A percentile compares a stretch with the other conserved stretches of the same genome.
Evolutionary conservation across 1,140 invertebrate genomes (phyloP).

Genomic region (Drosophila asahinai): DNA sequence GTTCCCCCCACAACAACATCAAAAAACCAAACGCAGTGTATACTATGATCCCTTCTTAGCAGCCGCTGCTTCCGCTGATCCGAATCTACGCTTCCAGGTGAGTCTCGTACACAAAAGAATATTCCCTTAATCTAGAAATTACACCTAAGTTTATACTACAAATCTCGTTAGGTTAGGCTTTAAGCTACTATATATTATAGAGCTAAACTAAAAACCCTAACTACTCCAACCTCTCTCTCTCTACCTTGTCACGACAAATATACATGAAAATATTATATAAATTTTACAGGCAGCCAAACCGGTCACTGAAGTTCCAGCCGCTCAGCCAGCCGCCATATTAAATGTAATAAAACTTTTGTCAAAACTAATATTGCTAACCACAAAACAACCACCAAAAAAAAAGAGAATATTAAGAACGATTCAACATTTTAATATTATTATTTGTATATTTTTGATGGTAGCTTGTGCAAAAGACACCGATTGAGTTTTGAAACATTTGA

Average conservation of each 20-base stretch:
- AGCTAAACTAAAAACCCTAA: conserved; percentile 32
- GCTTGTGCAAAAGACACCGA: conserved; percentile 65
- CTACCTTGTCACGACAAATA: conserved; percentile 37
- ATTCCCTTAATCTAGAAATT: not conserved
- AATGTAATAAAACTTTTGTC: conserved; percentile 84
- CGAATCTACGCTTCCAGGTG: conserved; percentile 95
- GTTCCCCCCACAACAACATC: conserved; percentile 8
- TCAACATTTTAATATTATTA: conserved; percentile 41
- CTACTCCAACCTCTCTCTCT: not conserved
- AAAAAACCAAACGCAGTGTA: conserved; percentile 88
- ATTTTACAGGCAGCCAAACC: conserved; percentile 89
- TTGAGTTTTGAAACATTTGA: conserved; percentile 68
- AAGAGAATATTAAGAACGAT: conserved; percentile 53
- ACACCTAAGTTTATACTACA: conserved; percentile 5
- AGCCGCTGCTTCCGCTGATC: conserved; percentile 91
- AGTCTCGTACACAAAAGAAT: conserved; percentile 29
- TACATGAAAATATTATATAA: conserved; percentile 75
- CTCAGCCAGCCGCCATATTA: conserved; percentile 85
- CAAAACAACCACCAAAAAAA: conserved; percentile 43
- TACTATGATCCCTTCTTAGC: conserved; percentile 98
- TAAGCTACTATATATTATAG: conserved; percentile 44
- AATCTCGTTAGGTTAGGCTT: not conserved
- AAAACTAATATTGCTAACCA: conserved; percentile 69
- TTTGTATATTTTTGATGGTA: conserved; percentile 67
- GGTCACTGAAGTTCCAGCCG: conserved; percentile 88